phyloP scores from a whole-genome alignment of 2,888 invertebrate genomes.

The Polydrusus cervinus region DNA sequence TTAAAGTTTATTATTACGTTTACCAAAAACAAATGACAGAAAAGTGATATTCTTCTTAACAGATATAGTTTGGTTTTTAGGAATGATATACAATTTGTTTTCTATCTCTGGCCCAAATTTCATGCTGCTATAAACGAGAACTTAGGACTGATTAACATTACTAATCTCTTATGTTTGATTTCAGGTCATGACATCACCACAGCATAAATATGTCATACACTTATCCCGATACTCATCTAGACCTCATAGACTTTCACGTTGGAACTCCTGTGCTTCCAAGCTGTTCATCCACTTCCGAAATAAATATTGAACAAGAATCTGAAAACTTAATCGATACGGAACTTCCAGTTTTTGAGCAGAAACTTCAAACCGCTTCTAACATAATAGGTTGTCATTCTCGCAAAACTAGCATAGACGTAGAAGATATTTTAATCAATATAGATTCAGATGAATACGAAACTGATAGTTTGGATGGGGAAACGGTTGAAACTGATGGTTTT shows the following conservation, averaged over 20 bases:
- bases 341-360: constrained; percentile 66
- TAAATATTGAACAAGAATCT: constrained; percentile 54
- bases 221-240: constrained; percentile 49
- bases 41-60: too few relatives aligned
- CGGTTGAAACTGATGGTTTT: constrained; percentile 41
- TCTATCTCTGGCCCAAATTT: too few relatives aligned
- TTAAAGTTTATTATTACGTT: too few relatives aligned
- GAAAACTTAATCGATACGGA: constrained; percentile 68
- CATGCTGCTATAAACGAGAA: too few relatives aligned
- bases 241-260: constrained; percentile 68
- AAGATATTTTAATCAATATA: constrained; percentile 68
- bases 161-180: constrained; percentile 10
- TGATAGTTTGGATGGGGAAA: constrained; percentile 50
- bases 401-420: constrained; percentile 64
- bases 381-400: constrained; percentile 30
- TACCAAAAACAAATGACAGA: too few relatives aligned
- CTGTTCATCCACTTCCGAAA: constrained; percentile 46
- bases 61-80: too few relatives aligned
- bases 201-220: constrained; percentile 36
- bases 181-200: constrained; percentile 43
- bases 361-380: constrained; percentile 63
- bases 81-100: too few relatives aligned
- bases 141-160: too few relatives aligned
- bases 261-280: constrained; percentile 65
- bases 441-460: constrained; percentile 57